Evolutionary conservation across 2,888 invertebrate genomes (phyloP).

Genomic region (Halocaridina rubra): DNA sequence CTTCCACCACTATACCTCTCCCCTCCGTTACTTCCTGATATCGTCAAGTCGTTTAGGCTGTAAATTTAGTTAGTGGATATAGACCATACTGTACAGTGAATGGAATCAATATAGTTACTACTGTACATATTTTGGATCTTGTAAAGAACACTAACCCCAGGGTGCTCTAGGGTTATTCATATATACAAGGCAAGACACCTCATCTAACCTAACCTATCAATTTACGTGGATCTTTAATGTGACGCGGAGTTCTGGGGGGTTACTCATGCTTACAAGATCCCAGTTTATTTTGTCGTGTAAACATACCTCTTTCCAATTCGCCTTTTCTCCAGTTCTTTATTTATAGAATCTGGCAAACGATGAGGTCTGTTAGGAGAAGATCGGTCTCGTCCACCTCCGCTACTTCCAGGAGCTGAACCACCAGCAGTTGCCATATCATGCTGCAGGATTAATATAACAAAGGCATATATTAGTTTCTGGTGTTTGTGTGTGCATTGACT

Average conservation of each 20-base stretch:
- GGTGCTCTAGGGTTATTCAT: too few relatives aligned
- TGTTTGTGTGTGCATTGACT: too few relatives aligned
- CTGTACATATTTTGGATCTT: neutral
- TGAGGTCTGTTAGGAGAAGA: slow-evolving; percentile 68
- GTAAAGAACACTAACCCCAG: too few relatives aligned
- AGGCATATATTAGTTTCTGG: too few relatives aligned
- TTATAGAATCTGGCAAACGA: slow-evolving; percentile 75
- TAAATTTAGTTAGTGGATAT: neutral
- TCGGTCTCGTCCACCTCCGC: slow-evolving; percentile 59
- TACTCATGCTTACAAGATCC: neutral
- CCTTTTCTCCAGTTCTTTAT: slow-evolving; percentile 76
- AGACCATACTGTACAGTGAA: neutral
- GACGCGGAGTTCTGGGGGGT: neutral
- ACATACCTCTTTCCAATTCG: slow-evolving; percentile 74
- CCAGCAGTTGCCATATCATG: too few relatives aligned
- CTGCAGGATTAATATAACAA: too few relatives aligned
- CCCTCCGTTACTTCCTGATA: slow-evolving; percentile 10
- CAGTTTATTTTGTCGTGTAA: too few relatives aligned
- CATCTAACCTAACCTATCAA: neutral
- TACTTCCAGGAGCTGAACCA: slow-evolving; percentile 31
- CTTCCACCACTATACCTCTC: slow-evolving; percentile 14
- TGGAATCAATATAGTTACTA: neutral
- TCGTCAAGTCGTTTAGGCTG: slow-evolving; percentile 44
- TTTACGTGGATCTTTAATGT: neutral
- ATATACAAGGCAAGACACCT: neutral